These are phyloP conservation scores for Gallinago undulata DNA, from an alignment of 2,113 vertebrate species.

Conservation along the genomic window DNA sequence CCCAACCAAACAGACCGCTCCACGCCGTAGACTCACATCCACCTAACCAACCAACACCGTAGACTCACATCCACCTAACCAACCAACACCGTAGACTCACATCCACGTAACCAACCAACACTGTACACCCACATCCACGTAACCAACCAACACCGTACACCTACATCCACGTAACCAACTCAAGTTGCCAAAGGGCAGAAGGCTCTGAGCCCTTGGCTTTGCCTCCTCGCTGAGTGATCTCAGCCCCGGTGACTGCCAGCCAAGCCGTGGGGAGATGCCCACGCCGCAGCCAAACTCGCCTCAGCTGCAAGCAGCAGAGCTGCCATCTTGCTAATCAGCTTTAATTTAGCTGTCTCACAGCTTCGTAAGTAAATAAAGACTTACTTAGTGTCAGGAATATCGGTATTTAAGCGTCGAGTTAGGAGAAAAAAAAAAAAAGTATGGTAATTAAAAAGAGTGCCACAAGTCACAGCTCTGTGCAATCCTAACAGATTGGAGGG, in stretches of 20 bases:
- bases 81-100: neutral
- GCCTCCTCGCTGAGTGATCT: conserved; percentile 56
- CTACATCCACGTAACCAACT: conserved; percentile 81
- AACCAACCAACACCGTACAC: conserved; percentile 72
- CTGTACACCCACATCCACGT: conserved; percentile 81
- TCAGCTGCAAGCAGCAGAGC: conserved; percentile 53
- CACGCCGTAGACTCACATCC: conserved; percentile 35
- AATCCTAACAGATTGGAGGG: conserved; percentile 82
- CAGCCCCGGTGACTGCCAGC: conserved; percentile 29
- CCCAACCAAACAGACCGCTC: conserved; percentile 85
- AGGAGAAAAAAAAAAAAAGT: neutral
- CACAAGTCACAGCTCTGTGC: conserved; percentile 73
- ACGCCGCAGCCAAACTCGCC: conserved; percentile 50
- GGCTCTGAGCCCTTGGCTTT: conserved; percentile 74
- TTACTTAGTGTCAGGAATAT: conserved; percentile 66
- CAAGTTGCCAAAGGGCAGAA: conserved; percentile 88
- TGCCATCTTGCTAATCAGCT: conserved; percentile 74
- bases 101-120: too few species aligned
- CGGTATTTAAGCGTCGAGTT: conserved; percentile 48
- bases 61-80: conserved; percentile 83
- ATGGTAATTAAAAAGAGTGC: conserved; percentile 68
- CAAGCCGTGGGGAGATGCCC: conserved; percentile 14
- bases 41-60: neutral
- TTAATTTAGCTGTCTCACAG: conserved; percentile 77
- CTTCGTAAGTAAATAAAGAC: conserved; percentile 76